Conservation (phyloP, 2,888 invertebrate genomes). For the Brachycybe producta region DNA sequence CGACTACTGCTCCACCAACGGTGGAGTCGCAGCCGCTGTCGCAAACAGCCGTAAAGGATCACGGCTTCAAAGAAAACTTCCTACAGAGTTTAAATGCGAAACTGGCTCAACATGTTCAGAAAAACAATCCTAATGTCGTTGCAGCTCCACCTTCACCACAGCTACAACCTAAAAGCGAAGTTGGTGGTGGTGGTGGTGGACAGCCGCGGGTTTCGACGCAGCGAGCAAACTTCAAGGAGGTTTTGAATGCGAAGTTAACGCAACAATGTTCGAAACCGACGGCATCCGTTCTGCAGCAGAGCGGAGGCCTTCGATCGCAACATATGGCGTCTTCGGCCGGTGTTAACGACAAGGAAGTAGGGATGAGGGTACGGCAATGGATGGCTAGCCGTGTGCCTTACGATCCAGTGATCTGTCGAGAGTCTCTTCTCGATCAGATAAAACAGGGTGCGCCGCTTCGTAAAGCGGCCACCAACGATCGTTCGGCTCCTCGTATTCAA, state of each 20-base stretch:
- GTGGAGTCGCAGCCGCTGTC: background rate
- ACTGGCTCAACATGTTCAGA: conserved; percentile 38
- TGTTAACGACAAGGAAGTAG: conserved; percentile 20
- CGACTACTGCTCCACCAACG: background rate
- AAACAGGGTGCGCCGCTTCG: conserved; percentile 70
- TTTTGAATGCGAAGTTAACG: conserved; percentile 19
- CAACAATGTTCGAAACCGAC: conserved; percentile 3
- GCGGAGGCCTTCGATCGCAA: too few relatives aligned
- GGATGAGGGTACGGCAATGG: conserved; percentile 50
- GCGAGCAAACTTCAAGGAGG: conserved; percentile 19
- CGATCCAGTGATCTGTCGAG: conserved; percentile 66
- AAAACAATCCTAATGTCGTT: conserved; percentile 10
- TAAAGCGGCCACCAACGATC: conserved; percentile 65
- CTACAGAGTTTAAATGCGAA: conserved; percentile 70
- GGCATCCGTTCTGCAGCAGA: background rate
- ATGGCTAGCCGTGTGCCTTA: conserved; percentile 45
- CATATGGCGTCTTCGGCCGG: too few relatives aligned
- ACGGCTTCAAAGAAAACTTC: conserved; percentile 20
- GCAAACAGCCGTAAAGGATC: background rate
- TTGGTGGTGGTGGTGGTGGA: conserved; percentile 1
- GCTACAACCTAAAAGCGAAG: conserved; percentile 1
- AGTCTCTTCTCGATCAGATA: conserved; percentile 88
- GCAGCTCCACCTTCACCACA: conserved; percentile 15
- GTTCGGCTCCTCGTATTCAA: conserved; percentile 61
- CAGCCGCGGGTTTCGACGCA: background rate